Percentiles rank a stretch among this genome's conserved stretches.
These are phyloP conservation scores for Mormyrus lacerda DNA, from an alignment of 2,113 vertebrate genomes.

Conservation along the genomic window DNA sequence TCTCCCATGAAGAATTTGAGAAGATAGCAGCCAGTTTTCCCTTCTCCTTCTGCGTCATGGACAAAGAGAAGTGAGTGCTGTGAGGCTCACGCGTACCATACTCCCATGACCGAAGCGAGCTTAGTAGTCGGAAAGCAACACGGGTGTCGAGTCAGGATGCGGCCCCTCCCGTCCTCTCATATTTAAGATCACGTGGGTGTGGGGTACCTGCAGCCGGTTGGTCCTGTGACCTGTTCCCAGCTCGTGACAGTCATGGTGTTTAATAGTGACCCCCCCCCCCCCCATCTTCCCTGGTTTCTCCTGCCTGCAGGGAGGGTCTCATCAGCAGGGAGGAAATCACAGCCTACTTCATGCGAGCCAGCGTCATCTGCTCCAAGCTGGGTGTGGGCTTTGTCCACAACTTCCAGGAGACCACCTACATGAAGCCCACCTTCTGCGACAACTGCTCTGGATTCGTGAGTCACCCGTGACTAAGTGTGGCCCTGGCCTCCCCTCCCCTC, in stretches of 20 bases:
- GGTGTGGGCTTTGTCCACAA: constrained; percentile 89
- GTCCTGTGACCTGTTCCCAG: background rate
- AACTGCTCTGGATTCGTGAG: constrained; percentile 97
- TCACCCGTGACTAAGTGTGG: constrained; percentile 9
- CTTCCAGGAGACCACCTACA: constrained; percentile 92
- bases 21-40: constrained; percentile 93
- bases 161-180: background rate
- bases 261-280: background rate
- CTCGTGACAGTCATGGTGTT: background rate
- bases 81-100: background rate
- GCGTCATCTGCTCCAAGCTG: constrained; percentile 90
- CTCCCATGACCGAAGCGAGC: background rate
- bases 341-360: constrained; percentile 91
- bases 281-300: background rate
- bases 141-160: background rate
- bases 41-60: constrained; percentile 94
- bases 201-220: background rate
- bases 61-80: constrained; percentile 82
- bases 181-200: background rate
- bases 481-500: background rate
- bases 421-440: constrained; percentile 94
- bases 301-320: constrained; percentile 72
- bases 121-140: too few species aligned
- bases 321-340: constrained; percentile 91
- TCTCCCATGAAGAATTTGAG: constrained; percentile 91